Conservation (phyloP, 2,797 vertebrate genomes). For the Trematomus bernacchii region DNA sequence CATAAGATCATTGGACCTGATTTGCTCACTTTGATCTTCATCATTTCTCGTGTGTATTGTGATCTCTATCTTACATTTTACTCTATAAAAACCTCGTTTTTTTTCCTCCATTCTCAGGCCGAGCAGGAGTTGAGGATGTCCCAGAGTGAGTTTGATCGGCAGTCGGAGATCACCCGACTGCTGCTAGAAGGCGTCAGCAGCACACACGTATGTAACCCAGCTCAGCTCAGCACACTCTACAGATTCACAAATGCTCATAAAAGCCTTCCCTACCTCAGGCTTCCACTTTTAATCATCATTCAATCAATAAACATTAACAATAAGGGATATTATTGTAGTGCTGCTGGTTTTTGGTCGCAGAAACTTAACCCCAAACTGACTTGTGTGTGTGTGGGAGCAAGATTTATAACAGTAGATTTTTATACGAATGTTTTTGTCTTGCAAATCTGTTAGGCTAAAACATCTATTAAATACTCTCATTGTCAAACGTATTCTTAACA, state of each 20-base stretch:
- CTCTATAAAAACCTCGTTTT: background rate
- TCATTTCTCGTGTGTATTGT: background rate
- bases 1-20: no score
- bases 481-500: no score
- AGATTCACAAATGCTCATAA: background rate
- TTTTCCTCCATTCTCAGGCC: constrained; percentile 81
- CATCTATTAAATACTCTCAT: no score
- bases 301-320: background rate
- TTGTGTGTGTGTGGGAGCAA: no score
- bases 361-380: background rate
- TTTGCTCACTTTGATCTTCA: background rate
- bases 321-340: background rate
- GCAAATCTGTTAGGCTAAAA: no score
- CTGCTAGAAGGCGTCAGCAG: constrained; percentile 97
- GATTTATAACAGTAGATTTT: background rate
- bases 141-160: constrained; percentile 98
- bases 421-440: background rate
- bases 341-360: background rate
- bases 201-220: constrained; percentile 90
- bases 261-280: background rate
- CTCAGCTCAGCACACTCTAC: background rate
- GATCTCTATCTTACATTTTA: no score
- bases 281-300: background rate
- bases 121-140: constrained; percentile 98
- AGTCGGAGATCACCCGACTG: constrained; percentile 97